Evolutionary conservation across 1,140 invertebrate genomes (phyloP).

Genomic region (Thaumatotibia leucotreta): DNA sequence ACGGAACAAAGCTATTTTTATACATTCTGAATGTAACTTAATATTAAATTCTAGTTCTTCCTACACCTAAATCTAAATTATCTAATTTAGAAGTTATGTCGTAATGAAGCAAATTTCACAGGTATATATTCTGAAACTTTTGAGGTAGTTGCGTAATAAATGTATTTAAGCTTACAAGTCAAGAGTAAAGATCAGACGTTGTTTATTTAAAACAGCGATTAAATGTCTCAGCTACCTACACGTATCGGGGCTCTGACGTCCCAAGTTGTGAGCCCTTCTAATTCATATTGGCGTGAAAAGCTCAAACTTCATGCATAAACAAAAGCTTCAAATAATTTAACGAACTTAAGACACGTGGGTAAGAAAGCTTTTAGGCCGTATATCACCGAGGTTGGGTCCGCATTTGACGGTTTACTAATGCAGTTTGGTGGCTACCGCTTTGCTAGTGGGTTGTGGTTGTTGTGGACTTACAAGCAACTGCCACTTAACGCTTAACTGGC

Average conservation of each 20-base stretch:
- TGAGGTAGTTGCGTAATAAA: too few species aligned
- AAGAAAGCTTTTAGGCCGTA: constrained; percentile 13
- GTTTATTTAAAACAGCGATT: background rate
- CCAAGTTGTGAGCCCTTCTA: constrained; percentile 17
- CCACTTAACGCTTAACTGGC: too few species aligned
- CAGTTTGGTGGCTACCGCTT: background rate
- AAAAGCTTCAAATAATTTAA: constrained; percentile 31
- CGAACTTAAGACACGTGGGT: constrained; percentile 27
- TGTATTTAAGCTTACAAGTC: too few species aligned
- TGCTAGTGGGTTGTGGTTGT: background rate
- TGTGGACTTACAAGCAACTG: too few species aligned
- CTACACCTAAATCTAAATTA: too few species aligned
- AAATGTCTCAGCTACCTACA: background rate
- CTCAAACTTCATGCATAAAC: constrained; percentile 41
- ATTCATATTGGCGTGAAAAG: constrained; percentile 37
- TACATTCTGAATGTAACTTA: too few species aligned
- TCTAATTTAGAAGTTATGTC: too few species aligned
- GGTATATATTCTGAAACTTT: too few species aligned
- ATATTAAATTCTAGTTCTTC: too few species aligned
- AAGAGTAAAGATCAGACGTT: background rate
- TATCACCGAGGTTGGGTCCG: background rate
- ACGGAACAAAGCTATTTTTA: too few species aligned
- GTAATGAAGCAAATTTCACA: too few species aligned
- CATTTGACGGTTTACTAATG: constrained; percentile 5
- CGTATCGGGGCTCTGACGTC: background rate